Evolutionary conservation across 2,888 invertebrate species (phyloP).

Genomic region (Tetropium fuscum): DNA sequence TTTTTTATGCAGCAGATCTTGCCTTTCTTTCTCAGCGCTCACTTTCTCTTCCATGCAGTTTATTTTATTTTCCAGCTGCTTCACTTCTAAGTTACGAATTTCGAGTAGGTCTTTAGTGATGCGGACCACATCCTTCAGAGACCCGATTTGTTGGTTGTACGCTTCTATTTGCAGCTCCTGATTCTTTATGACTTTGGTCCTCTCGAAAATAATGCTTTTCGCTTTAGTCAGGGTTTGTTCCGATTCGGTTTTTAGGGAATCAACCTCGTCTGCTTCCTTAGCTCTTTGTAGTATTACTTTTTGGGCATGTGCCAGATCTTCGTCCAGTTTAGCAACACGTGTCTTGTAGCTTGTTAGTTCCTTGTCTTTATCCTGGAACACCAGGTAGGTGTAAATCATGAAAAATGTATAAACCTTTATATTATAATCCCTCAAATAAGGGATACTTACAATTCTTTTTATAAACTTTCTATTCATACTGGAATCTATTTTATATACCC

Average conservation of each 20-base stretch:
- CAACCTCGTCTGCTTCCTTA: conserved; percentile 58
- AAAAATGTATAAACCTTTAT: not conserved
- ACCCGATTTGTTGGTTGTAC: conserved; percentile 77
- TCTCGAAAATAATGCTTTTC: conserved; percentile 79
- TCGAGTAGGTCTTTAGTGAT: conserved; percentile 85
- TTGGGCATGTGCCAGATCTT: conserved; percentile 57
- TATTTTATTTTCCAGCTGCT: conserved; percentile 77
- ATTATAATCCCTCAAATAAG: too few relatives aligned
- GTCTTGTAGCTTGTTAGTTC: conserved; percentile 47
- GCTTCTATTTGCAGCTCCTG: conserved; percentile 85
- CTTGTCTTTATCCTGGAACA: conserved; percentile 49
- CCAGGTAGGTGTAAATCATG: not conserved
- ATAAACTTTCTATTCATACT: too few relatives aligned
- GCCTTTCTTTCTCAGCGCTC: conserved; percentile 79
- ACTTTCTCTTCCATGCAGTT: conserved; percentile 77
- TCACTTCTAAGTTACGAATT: conserved; percentile 82
- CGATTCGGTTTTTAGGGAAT: conserved; percentile 62
- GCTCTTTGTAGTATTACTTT: conserved; percentile 53
- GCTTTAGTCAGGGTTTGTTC: conserved; percentile 74
- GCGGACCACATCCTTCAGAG: conserved; percentile 83
- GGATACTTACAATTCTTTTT: too few relatives aligned
- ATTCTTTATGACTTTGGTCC: conserved; percentile 80
- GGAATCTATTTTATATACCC: too few relatives aligned
- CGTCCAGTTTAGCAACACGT: conserved; percentile 55
- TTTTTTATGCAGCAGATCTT: conserved; percentile 76